These are phyloP conservation scores for Gnathonemus longibarbis DNA, from an alignment of 2,113 vertebrate genomes.

Conservation along the genomic window DNA sequence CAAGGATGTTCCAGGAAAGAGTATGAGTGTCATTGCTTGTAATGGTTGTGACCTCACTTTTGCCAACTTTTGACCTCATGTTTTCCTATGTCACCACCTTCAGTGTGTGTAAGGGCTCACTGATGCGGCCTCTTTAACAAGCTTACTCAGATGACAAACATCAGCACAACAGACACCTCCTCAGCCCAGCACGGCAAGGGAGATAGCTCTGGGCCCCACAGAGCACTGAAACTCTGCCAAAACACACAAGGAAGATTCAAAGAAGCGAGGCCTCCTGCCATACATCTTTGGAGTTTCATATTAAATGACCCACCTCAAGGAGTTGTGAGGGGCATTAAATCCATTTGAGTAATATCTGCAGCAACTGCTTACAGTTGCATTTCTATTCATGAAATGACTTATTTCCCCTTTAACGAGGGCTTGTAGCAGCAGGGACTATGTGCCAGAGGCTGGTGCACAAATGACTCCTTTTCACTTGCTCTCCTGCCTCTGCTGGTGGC, in stretches of 20 bases:
- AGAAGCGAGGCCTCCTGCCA: neutral
- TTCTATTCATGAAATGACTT: slow-evolving; percentile 4
- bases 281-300: neutral
- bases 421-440: neutral
- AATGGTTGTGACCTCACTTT: neutral
- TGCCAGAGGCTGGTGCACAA: neutral
- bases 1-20: neutral
- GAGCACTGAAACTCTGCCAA: neutral
- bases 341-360: neutral
- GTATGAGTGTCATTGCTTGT: neutral
- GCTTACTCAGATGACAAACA: neutral
- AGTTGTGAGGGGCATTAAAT: neutral
- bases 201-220: neutral
- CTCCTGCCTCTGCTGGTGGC: neutral
- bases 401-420: neutral
- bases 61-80: neutral
- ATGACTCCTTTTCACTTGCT: neutral
- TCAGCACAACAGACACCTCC: neutral
- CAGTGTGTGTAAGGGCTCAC: neutral
- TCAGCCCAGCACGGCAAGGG: neutral
- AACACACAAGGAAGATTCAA: neutral
- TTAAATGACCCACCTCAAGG: slow-evolving; percentile 7
- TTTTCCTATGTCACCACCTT: neutral
- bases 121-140: neutral
- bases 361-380: slow-evolving; percentile 12